phyloP scores from a whole-genome alignment of 2,888 invertebrate species.

The Zaprionus bogoriensis region DNA sequence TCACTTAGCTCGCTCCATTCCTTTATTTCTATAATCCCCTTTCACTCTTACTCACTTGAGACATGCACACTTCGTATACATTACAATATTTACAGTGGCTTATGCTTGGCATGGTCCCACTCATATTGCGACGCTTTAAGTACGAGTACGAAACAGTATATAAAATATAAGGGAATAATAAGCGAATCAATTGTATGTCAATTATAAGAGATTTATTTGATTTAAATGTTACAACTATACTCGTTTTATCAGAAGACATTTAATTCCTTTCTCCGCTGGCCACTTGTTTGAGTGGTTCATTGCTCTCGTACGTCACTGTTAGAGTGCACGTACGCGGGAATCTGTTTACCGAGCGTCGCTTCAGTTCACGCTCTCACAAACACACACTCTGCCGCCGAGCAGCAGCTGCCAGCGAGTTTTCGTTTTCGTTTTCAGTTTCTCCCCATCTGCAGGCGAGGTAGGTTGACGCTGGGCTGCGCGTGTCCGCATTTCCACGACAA shows the following conservation, averaged over 20 bases:
- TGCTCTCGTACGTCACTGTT: conserved; percentile 1
- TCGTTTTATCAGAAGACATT: too few relatives aligned
- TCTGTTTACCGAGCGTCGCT: conserved; percentile 15
- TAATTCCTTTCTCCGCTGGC: background rate
- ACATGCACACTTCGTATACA: background rate
- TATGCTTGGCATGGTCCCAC: too few relatives aligned
- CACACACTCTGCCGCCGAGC: conserved; percentile 18
- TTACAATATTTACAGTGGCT: background rate
- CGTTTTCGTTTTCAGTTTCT: conserved; percentile 41
- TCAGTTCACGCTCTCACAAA: conserved; percentile 12
- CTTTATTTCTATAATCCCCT: background rate
- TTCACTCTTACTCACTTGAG: background rate
- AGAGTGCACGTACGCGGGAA: conserved; percentile 2
- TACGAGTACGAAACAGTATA: too few relatives aligned
- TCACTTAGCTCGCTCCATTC: background rate
- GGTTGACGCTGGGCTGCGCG: conserved; percentile 22
- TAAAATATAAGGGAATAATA: too few relatives aligned
- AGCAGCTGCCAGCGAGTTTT: conserved; percentile 25
- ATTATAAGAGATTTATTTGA: too few relatives aligned
- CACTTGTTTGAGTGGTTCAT: background rate
- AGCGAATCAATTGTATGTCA: too few relatives aligned
- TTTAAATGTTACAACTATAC: too few relatives aligned
- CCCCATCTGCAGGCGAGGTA: conserved; percentile 45
- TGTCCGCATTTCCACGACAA: conserved; percentile 1
- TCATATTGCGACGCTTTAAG: too few relatives aligned